Percentiles rank a stretch among this genome's conserved stretches.
Evolutionary conservation across 2,797 vertebrate species (phyloP).

Genomic region (Hydrocynus forskahlii): DNA sequence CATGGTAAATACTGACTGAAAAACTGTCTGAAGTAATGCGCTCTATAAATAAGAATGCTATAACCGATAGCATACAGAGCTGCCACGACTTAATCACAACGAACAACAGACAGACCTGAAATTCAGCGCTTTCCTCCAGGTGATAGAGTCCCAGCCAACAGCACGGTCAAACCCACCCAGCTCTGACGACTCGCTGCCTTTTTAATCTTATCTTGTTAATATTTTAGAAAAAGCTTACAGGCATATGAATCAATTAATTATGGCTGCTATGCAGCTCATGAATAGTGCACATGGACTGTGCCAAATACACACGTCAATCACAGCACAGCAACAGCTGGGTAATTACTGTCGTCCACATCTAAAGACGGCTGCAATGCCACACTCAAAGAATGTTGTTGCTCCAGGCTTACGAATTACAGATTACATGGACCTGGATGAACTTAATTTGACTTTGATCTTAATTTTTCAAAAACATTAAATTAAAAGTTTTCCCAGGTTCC

Average conservation of each 20-base stretch:
- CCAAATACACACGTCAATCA: constrained; percentile 72
- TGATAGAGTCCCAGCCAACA: constrained; percentile 48
- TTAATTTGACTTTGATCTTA: constrained; percentile 75
- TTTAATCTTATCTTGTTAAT: constrained; percentile 74
- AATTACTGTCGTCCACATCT: constrained; percentile 64
- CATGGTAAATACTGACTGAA: constrained; percentile 5
- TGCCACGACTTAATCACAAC: constrained; percentile 41
- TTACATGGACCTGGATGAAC: constrained; percentile 72
- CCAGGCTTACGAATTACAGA: constrained; percentile 67
- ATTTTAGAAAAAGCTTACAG: constrained; percentile 76
- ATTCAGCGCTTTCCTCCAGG: constrained; percentile 22
- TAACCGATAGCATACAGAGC: constrained; percentile 28
- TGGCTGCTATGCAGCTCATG: constrained; percentile 72
- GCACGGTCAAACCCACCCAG: constrained; percentile 38
- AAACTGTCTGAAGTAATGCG: constrained; percentile 18
- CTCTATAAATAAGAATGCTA: constrained; percentile 22
- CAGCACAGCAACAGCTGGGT: constrained; percentile 69
- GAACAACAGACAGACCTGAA: constrained; percentile 41
- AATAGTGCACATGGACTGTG: constrained; percentile 69
- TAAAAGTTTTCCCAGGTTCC: constrained; percentile 51
- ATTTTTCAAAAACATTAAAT: constrained; percentile 63
- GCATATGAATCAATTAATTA: constrained; percentile 79
- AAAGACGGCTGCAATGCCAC: constrained; percentile 59
- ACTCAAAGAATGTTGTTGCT: constrained; percentile 69
- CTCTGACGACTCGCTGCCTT: constrained; percentile 55